phyloP scores from a whole-genome alignment of 2,888 invertebrate genomes.

The Platycnemis pennipes region DNA sequence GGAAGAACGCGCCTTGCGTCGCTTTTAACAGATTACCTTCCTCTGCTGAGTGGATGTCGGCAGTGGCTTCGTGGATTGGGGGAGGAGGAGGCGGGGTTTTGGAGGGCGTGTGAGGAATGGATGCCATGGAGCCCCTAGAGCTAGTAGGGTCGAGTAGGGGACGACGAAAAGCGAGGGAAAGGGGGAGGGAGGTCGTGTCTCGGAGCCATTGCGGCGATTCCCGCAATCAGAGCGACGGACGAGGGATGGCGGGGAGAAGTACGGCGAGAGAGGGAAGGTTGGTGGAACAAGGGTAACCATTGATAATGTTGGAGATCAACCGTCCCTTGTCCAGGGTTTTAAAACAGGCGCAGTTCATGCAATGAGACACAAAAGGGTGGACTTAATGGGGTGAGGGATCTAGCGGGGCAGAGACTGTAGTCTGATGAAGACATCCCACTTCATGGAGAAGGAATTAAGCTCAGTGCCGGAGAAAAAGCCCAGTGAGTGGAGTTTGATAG shows the following conservation, averaged over 20 bases:
- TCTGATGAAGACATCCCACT: constrained; percentile 47
- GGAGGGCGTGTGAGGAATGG: background rate
- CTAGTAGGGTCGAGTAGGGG: background rate
- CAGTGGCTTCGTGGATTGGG: background rate
- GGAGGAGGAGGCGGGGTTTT: background rate
- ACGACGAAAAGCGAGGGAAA: background rate
- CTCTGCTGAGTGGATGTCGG: constrained; percentile 34
- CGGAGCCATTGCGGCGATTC: background rate
- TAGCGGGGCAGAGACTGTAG: background rate
- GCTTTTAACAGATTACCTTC: constrained; percentile 66
- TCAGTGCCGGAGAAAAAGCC: background rate
- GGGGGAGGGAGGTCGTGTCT: background rate
- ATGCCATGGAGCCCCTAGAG: background rate
- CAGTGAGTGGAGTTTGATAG: no score
- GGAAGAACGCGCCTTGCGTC: constrained; percentile 3
- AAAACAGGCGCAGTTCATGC: background rate
- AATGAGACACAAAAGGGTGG: background rate
- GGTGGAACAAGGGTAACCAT: background rate
- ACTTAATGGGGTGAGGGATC: background rate
- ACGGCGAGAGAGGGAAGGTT: background rate
- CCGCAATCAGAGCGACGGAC: background rate
- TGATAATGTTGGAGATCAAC: background rate
- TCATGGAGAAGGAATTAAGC: constrained; percentile 4
- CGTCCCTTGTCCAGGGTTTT: background rate
- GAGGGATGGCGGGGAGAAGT: background rate